These are phyloP conservation scores for Agrypnia vestita DNA, from an alignment of 1,140 invertebrate genomes.

Conservation along the genomic window DNA sequence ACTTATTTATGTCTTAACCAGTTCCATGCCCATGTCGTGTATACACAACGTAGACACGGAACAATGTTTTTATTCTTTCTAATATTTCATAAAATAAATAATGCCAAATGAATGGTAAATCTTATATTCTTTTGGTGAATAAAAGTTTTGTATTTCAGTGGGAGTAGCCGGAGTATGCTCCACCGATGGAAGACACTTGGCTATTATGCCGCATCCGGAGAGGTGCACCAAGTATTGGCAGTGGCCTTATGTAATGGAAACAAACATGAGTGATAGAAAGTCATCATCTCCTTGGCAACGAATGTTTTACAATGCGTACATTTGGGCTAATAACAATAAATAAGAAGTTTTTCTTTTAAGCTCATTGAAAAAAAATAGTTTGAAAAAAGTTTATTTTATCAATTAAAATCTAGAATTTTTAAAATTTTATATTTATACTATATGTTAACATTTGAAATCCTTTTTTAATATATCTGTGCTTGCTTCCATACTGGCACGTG, in stretches of 20 bases:
- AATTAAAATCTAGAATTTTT: too few relatives aligned
- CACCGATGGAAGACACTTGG: conserved; percentile 91
- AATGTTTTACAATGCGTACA: conserved; percentile 93
- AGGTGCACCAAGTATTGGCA: conserved; percentile 90
- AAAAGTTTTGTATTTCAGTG: conserved; percentile 66
- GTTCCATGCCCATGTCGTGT: too few relatives aligned
- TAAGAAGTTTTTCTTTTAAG: too few relatives aligned
- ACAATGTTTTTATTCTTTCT: too few relatives aligned
- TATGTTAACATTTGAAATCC: too few relatives aligned
- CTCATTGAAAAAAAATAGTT: too few relatives aligned
- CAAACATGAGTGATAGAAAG: conserved; percentile 64
- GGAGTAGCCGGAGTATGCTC: conserved; percentile 94
- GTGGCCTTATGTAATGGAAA: conserved; percentile 79
- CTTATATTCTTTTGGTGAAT: conserved; percentile 50
- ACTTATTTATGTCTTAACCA: neutral
- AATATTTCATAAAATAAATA: neutral
- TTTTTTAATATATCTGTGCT: too few relatives aligned
- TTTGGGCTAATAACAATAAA: conserved; percentile 77
- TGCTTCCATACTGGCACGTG: too few relatives aligned
- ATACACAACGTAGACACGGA: too few relatives aligned
- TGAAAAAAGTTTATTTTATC: too few relatives aligned
- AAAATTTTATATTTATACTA: too few relatives aligned
- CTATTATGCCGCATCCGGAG: conserved; percentile 99
- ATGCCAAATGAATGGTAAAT: neutral
- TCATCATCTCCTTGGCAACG: conserved; percentile 89